Base-by-base conservation (phyloP, 2,113 vertebrate genomes). In the Eolophus roseicapilla region DNA sequence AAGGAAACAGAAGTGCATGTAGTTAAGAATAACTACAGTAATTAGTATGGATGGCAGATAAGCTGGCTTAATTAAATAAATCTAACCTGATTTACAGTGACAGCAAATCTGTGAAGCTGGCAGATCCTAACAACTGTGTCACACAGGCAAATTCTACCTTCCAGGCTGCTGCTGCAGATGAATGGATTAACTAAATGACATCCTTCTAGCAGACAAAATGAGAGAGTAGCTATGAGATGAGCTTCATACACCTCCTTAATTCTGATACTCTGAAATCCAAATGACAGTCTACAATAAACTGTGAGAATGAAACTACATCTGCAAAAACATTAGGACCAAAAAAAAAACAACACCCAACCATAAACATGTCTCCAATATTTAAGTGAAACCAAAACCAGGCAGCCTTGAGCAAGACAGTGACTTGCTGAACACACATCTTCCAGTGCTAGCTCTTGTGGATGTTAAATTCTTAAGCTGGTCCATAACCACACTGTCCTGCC, bases 41-140 rank as follows among this genome's bases (percentile, higher is more conserved):
- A 98, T 98, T 96, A 96, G 93, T 87, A 95, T 96, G 96, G 92
- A 79, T 96, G 82, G 95, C 88, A 97, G 97, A 97, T 96, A 97
- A 94, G 64, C 76, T 84, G 43, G 62, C 83, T 97, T 97, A 97
- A 97, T 98, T 97, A 97, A 95, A 97, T 93, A 93, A 97, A 94
- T 92, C 88, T 92, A 96, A 87, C 52, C 71, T 93, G 93, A 97
- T 96, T 96, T 97, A 96, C 84, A 86, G 49, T 82, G 79, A 91
- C 55, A 87, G 93, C 80, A 96, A 95, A 94, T 92, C 79, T 44
- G 71, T 89, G 94, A 93, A 93, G 68, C 63, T 97, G 94, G 95
- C 81, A 94, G 85, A 65, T 81, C 31, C 67, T 49, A 93, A 97
- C 60, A 90, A 92, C 85, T 96, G 94, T 88, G 59, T 96, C 93